phyloP scores from a whole-genome alignment of 2,888 invertebrate genomes.

The Caenorhabditis sp. region DNA sequence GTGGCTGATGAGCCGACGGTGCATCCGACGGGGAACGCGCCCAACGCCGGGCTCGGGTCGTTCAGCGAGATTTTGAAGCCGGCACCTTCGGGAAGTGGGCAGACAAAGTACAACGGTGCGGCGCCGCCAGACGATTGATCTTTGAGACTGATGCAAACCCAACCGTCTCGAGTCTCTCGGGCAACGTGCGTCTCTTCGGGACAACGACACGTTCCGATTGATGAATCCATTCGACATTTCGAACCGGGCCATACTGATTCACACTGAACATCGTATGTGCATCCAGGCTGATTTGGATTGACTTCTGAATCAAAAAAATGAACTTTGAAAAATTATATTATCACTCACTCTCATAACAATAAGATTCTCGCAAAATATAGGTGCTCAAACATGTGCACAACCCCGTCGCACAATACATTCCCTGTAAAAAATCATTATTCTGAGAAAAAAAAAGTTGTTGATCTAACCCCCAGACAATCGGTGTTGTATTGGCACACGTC shows the following conservation, averaged over 20 bases:
- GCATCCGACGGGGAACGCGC: slow-evolving; percentile 57
- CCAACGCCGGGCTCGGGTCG: slow-evolving; percentile 51
- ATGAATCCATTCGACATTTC: slow-evolving; percentile 54
- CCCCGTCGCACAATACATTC: slow-evolving; percentile 60
- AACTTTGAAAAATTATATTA: background rate
- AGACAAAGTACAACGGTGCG: slow-evolving; percentile 55
- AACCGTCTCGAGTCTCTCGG: slow-evolving; percentile 57
- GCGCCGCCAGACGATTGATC: slow-evolving; percentile 54
- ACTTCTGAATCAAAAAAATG: slow-evolving; percentile 44
- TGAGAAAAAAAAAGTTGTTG: no score
- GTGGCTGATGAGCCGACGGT: slow-evolving; percentile 54
- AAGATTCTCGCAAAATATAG: slow-evolving; percentile 54
- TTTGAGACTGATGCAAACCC: slow-evolving; percentile 57
- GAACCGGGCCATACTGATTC: slow-evolving; percentile 61
- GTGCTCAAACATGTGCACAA: slow-evolving; percentile 55
- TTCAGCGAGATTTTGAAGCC: slow-evolving; percentile 58
- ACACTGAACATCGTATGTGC: slow-evolving; percentile 59
- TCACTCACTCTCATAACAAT: slow-evolving; percentile 58
- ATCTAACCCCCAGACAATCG: slow-evolving; percentile 51
- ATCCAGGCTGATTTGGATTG: slow-evolving; percentile 61
- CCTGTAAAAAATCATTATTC: no score
- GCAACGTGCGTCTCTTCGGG: slow-evolving; percentile 59
- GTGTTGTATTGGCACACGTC: slow-evolving; percentile 59
- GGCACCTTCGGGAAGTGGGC: slow-evolving; percentile 58
- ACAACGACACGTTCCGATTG: slow-evolving; percentile 59